Evolutionary conservation across 2,888 invertebrate genomes (phyloP), one percentile per base, ranked within the genome.

Genomic region (Stramonita haemastoma): DNA sequence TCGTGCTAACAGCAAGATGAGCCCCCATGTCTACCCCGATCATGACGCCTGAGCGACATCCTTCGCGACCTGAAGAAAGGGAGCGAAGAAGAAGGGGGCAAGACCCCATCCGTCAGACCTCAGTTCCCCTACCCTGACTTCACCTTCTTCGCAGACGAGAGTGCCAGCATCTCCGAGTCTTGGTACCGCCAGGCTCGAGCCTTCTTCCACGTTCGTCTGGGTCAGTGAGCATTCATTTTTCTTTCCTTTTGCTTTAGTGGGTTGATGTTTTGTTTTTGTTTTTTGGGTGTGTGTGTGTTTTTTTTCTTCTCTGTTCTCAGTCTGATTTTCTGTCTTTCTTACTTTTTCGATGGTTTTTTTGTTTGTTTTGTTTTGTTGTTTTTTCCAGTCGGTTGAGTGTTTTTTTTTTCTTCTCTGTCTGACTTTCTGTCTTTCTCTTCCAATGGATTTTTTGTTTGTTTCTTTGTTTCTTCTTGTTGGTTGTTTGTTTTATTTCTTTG

Each of bases 101-200:
- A 22, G 11, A 84, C 15, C 1, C 15, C 17, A 8, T 46, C 46
- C 13, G 22, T 29, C 26, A 26, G 46, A 22, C 56, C 85, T 85
- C 19, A 36, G 5, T 77, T 77, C 57, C n/a, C 56, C 19, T 87
- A 32, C 56, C 26, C 15, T 2, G 77, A 46, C 32, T 87, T 87
- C 87, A 87, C 79, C 87, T 87, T 87, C 87, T 1, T 57, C 15
- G 46, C 73, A 22, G 79, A 77, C 32, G 87, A 87, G 73, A 87
- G 57, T 22, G 87, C 87, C 79, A 57, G 46, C 79, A 19, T 87
- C 15, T 29, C 34, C 22, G 77, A 56, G 56, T 57, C 79, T 26
- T 79, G 77, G 87, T 77, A 87, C 79, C 17, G 57, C 2, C 22
- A 87, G 19, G 87, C 79, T 32, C n/a, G 32, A 4, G 46, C 79